Evolutionary conservation across 2,888 invertebrate genomes (phyloP).

Genomic region (Platycheirus albimanus): DNA sequence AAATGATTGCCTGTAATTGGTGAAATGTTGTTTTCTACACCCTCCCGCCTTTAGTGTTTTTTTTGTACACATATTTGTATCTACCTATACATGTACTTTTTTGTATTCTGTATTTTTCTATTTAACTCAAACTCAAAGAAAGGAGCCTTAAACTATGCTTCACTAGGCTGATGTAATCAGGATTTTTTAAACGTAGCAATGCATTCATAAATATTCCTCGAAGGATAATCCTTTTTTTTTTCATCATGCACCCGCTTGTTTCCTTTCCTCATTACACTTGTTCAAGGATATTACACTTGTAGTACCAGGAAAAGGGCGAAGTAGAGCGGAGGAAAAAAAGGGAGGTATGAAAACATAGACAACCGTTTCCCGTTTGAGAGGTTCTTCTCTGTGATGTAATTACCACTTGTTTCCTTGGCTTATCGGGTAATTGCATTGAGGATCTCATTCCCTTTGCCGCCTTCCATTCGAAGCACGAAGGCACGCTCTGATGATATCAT

Average conservation of each 20-base stretch:
- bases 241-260: not conserved
- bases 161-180: slow-evolving; percentile 60
- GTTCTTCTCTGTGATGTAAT: slow-evolving; percentile 70
- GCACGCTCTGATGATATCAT: slow-evolving; percentile 34
- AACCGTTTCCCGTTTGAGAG: slow-evolving; percentile 67
- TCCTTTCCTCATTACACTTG: slow-evolving; percentile 50
- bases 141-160: slow-evolving; percentile 37
- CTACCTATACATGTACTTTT: not conserved
- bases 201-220: slow-evolving; percentile 68
- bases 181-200: slow-evolving; percentile 51
- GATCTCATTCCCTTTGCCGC: slow-evolving; percentile 25
- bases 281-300: slow-evolving; percentile 41
- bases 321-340: slow-evolving; percentile 1
- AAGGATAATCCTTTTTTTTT: slow-evolving; percentile 51
- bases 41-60: slow-evolving; percentile 12
- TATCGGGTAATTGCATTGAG: slow-evolving; percentile 72
- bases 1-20: slow-evolving; percentile 71
- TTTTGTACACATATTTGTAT: not conserved
- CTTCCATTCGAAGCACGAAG: not conserved
- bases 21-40: slow-evolving; percentile 65
- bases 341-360: slow-evolving; percentile 53
- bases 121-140: slow-evolving; percentile 36
- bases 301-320: slow-evolving; percentile 10
- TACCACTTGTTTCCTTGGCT: slow-evolving; percentile 72
- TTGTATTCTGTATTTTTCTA: slow-evolving; percentile 40